phyloP scores from a whole-genome alignment of 2,113 vertebrate genomes.

The Ellobius talpinus region DNA sequence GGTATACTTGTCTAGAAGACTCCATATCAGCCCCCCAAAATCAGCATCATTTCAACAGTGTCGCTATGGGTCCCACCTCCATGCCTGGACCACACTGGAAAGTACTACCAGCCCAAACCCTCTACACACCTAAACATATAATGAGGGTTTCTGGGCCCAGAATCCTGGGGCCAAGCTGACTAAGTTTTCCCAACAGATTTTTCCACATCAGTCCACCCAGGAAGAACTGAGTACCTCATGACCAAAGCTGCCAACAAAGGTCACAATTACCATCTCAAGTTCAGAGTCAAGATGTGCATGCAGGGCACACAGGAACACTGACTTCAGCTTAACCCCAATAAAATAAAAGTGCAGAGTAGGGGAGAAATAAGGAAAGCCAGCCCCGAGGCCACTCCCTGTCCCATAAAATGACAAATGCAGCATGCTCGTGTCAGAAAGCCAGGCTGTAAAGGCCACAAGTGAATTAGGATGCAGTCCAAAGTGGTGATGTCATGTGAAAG shows the following conservation, averaged over 20 bases:
- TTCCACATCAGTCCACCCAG: neutral
- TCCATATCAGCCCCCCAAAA: neutral
- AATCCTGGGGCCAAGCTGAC: neutral
- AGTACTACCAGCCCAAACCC: neutral
- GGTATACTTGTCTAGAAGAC: neutral
- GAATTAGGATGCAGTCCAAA: conserved; percentile 71
- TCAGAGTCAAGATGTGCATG: neutral
- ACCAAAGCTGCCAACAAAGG: neutral
- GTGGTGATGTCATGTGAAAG: conserved; percentile 58
- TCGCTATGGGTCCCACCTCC: neutral
- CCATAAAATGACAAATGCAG: conserved; percentile 53
- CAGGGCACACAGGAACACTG: neutral
- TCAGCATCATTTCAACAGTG: neutral
- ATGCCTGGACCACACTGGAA: neutral
- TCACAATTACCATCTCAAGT: neutral
- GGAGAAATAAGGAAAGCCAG: conserved; percentile 24
- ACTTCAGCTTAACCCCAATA: neutral
- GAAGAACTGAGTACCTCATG: neutral
- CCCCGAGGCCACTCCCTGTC: neutral
- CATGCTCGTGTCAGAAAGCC: conserved; percentile 50
- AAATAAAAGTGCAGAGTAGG: conserved; percentile 19
- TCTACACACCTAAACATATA: neutral
- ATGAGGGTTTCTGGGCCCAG: neutral
- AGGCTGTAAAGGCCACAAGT: conserved; percentile 66
- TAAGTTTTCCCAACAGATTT: neutral